Percentiles rank a stretch among this genome's conserved stretches.
Conservation (phyloP, 2,797 vertebrate species). For the Etheostoma perlongum region DNA sequence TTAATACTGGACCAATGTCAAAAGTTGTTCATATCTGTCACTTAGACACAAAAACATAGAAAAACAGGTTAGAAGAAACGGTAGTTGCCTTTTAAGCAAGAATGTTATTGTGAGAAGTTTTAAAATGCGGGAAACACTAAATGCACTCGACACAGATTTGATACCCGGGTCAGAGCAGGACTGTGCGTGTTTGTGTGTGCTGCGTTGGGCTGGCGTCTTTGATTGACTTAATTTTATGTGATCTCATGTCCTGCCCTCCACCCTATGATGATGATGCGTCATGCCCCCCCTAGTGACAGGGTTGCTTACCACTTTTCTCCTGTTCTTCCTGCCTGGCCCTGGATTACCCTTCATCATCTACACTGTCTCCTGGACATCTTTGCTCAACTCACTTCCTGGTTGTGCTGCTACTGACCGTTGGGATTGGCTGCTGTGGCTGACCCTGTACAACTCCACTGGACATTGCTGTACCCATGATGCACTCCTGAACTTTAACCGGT, state of each 20-base stretch:
- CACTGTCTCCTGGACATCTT: constrained; percentile 12
- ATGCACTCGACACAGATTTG: background rate
- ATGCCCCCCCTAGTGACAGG: constrained; percentile 83
- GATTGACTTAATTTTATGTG: constrained; percentile 72
- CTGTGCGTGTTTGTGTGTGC: constrained; percentile 14
- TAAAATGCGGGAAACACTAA: background rate
- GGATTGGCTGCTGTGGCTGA: constrained; percentile 33
- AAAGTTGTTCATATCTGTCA: no score
- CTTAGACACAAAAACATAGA: no score
- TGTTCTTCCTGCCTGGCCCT: constrained; percentile 84
- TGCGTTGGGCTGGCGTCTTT: constrained; percentile 50
- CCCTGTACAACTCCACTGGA: constrained; percentile 34
- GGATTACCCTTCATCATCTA: constrained; percentile 49
- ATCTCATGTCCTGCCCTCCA: constrained; percentile 86
- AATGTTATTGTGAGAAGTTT: background rate
- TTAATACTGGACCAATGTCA: no score
- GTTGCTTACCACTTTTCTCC: constrained; percentile 90
- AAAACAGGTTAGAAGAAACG: no score
- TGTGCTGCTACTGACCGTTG: background rate
- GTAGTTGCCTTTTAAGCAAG: no score
- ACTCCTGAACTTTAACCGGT: constrained; percentile 41
- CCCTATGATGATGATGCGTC: constrained; percentile 78
- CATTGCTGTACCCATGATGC: constrained; percentile 31
- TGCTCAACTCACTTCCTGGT: constrained; percentile 14
- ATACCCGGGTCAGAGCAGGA: background rate